Base-by-base conservation (phyloP, 1,140 invertebrate species). In the Drosophila ananassae region DNA sequence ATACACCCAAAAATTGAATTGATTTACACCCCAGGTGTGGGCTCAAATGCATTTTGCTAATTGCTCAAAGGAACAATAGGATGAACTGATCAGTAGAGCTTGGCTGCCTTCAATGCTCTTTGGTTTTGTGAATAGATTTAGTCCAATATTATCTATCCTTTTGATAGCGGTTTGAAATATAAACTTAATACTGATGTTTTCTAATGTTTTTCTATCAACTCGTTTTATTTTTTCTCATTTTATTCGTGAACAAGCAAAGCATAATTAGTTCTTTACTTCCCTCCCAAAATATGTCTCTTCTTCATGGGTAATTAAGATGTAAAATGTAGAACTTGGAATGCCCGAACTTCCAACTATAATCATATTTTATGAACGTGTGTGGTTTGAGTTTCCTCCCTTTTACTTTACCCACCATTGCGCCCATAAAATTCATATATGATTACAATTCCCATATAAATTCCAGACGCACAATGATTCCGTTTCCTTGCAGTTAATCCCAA, bases 21-120 rank as follows among this genome's bases (percentile, higher is more conserved):
- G 84, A 89, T 89, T 83, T 84, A 74, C 79, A 84, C 73, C 68
- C 72, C 58, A 80, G 84, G 73, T 74, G 13, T 51, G 21, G 47
- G 34, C 41, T 52, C 60, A 69, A 53, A 67, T 87, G 66, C 78
- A 82, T 52, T 87, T 64, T 47, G 48, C 50, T 81, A 59, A 78
- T 85, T 64, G 73, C 30, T 51, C 34, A 54, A 60, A 60, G 50
- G 28, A 32, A 46, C 37, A 21, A 12, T 30, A 41, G 25, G 13
- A 8, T 24, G 21, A 1, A 10, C n/a, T 17, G 34, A 28, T 50
- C 46, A 10, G 34, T 9, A 17, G 30, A n/a, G 17, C 34, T 22
- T 9, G 63, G 17, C n/a, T 8, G 17, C 17, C 17, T 17, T 17
- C n/a, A n/a, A n/a, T n/a, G n/a, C n/a, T n/a, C n/a, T n/a, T n/a